Percentiles rank a stretch among this genome's conserved stretches.
phyloP scores from a whole-genome alignment of 1,140 invertebrate species.

The Lepidurus arcticus region DNA sequence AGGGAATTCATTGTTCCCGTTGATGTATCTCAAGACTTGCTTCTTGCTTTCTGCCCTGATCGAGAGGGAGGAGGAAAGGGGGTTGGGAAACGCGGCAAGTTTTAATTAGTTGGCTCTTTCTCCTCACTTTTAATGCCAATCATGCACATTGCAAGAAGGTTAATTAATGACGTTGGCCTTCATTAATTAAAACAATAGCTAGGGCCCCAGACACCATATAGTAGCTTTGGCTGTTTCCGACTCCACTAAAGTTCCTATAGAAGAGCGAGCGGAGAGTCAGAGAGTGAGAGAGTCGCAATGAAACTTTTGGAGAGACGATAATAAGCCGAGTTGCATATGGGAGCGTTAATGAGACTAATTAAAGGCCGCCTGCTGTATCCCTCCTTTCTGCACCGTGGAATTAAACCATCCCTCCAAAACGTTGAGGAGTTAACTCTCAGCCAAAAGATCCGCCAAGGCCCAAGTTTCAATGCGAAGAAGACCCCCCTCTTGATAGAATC shows the following conservation, averaged over 20 bases:
- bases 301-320: constrained; percentile 8
- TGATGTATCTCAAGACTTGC: too few relatives aligned
- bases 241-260: background rate
- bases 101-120: constrained; percentile 6
- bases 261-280: background rate
- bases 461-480: too few relatives aligned
- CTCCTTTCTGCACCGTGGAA: background rate
- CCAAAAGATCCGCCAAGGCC: too few relatives aligned
- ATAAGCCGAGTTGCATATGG: constrained; percentile 18
- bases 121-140: constrained; percentile 22
- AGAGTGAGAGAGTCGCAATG: constrained; percentile 4
- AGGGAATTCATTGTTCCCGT: constrained; percentile 2
- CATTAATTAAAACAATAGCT: constrained; percentile 20
- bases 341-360: constrained; percentile 17
- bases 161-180: constrained; percentile 22
- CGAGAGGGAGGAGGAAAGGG: background rate
- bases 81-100: background rate
- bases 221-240: background rate
- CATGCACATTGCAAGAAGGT: constrained; percentile 21
- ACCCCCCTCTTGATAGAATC: background rate
- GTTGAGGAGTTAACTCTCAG: background rate
- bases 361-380: background rate
- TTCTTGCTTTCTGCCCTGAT: background rate
- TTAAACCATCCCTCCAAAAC: background rate
- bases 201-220: background rate